These are phyloP conservation scores for Oasisia sp. DNA, from an alignment of 2,888 invertebrate species.

Conservation along the genomic window DNA sequence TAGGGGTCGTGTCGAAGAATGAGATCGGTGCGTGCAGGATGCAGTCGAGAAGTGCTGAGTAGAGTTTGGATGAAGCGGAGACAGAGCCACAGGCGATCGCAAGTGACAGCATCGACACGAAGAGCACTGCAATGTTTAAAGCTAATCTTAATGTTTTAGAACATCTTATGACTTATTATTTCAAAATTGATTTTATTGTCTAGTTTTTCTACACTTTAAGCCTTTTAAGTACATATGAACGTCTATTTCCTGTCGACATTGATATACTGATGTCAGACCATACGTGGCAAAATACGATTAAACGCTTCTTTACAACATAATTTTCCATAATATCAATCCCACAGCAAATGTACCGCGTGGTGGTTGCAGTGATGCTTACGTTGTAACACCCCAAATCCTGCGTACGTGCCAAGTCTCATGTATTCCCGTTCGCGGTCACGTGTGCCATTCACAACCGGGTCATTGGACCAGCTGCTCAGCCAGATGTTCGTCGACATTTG, in stretches of 20 bases:
- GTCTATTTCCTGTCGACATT: too few relatives aligned
- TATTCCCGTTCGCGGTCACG: conserved; percentile 43
- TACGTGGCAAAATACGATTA: too few relatives aligned
- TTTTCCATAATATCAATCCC: neutral
- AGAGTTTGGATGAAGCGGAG: conserved; percentile 57
- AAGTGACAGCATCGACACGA: conserved; percentile 38
- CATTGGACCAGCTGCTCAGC: conserved; percentile 55
- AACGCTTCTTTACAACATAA: too few relatives aligned
- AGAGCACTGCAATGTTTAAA: conserved; percentile 33
- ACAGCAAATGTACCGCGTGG: neutral
- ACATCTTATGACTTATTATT: too few relatives aligned
- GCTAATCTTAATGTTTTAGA: too few relatives aligned
- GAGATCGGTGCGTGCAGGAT: conserved; percentile 63
- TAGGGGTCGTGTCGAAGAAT: conserved; percentile 67
- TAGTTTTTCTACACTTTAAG: too few relatives aligned
- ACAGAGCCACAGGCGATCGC: conserved; percentile 60
- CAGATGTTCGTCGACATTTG: conserved; percentile 47
- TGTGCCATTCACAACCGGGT: conserved; percentile 46
- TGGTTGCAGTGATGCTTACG: conserved; percentile 46
- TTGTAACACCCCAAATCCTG: conserved; percentile 58
- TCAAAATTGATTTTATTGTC: too few relatives aligned
- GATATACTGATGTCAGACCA: too few relatives aligned
- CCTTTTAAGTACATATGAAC: too few relatives aligned
- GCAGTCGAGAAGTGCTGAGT: conserved; percentile 55
- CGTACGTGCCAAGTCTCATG: conserved; percentile 67